Conservation (phyloP, 2,113 vertebrate genomes). For the Meriones unguiculatus region DNA sequence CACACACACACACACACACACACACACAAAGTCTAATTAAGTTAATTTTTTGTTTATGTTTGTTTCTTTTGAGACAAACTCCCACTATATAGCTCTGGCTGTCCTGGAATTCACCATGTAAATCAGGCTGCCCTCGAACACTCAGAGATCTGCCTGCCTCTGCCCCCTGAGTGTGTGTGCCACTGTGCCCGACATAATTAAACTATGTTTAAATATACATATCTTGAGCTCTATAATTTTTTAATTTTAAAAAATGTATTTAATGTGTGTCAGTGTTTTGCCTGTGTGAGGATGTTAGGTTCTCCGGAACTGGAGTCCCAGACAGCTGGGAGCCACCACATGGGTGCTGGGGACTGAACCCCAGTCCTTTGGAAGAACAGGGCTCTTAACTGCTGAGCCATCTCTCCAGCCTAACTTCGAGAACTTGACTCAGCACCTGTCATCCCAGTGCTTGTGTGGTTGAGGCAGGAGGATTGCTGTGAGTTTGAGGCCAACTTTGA, state of each 20-base stretch:
- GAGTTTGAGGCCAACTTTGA: neutral
- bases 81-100: neutral
- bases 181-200: neutral
- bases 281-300: too few relatives aligned
- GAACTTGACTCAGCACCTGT: neutral
- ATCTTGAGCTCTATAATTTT: constrained; percentile 5
- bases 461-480: neutral
- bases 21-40: neutral
- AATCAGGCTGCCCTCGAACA: neutral
- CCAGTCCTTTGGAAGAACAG: too few relatives aligned
- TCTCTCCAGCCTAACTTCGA: neutral
- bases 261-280: too few relatives aligned
- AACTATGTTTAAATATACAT: neutral
- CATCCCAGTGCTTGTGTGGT: neutral
- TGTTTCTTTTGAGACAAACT: neutral
- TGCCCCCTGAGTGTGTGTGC: neutral
- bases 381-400: too few relatives aligned
- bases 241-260: too few relatives aligned
- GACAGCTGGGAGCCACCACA: too few relatives aligned
- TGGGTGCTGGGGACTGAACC: too few relatives aligned
- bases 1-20: neutral
- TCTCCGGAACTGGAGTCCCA: too few relatives aligned
- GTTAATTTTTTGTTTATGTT: neutral
- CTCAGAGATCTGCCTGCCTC: neutral
- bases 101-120: neutral